phyloP scores from a whole-genome alignment of 2,888 invertebrate genomes.

The Augochlorella aurata region DNA sequence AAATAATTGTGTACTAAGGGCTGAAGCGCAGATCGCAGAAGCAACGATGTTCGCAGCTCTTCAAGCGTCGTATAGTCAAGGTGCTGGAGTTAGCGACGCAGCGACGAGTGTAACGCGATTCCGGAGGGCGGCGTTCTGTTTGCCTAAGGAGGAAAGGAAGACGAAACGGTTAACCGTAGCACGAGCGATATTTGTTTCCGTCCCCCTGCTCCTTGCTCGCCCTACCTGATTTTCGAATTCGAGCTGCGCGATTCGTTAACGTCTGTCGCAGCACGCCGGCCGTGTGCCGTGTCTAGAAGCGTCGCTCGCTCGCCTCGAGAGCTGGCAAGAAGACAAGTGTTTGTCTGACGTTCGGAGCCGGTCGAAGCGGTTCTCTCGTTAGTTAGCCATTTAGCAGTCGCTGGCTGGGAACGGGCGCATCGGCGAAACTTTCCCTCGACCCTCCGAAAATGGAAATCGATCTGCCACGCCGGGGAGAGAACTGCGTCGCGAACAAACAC shows the following conservation, averaged over 20 bases:
- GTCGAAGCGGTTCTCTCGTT: constrained; percentile 30
- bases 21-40: neutral
- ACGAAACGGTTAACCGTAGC: constrained; percentile 26
- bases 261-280: constrained; percentile 19
- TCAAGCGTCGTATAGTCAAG: neutral
- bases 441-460: constrained; percentile 11
- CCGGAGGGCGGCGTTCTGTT: constrained; percentile 9
- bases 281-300: constrained; percentile 3
- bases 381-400: constrained; percentile 30
- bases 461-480: neutral
- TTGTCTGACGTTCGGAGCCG: constrained; percentile 25
- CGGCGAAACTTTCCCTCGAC: constrained; percentile 14
- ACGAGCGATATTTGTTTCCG: constrained; percentile 29
- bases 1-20: neutral
- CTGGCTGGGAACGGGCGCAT: neutral
- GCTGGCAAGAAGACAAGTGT: constrained; percentile 17
- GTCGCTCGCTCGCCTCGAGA: neutral
- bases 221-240: constrained; percentile 30
- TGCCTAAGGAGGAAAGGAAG: constrained; percentile 13
- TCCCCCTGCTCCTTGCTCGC: neutral
- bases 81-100: neutral
- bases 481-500: constrained; percentile 1
- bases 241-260: constrained; percentile 35
- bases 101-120: constrained; percentile 9
- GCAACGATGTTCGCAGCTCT: neutral